A percentile compares a stretch with the other conserved stretches of the same genome.
phyloP scores from a whole-genome alignment of 2,888 invertebrate genomes.

The Plemyria rubiginata region DNA sequence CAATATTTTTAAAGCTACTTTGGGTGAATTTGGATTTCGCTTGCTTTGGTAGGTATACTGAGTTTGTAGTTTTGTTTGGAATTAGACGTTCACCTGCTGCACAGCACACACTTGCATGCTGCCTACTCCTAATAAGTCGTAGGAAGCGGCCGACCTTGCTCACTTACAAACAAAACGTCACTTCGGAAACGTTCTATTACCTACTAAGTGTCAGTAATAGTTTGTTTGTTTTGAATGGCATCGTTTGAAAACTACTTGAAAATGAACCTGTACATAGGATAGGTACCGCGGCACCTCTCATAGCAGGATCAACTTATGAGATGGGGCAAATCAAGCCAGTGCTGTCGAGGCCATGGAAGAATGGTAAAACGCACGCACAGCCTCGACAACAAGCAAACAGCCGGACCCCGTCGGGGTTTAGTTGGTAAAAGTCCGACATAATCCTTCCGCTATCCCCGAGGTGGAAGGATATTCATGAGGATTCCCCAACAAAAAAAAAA shows the following conservation, averaged over 20 bases:
- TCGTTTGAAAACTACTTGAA: neutral
- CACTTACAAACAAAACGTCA: slow-evolving; percentile 26
- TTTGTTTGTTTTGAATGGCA: slow-evolving; percentile 8
- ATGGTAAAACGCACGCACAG: too few relatives aligned
- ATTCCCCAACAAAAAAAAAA: too few relatives aligned
- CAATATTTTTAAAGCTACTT: neutral
- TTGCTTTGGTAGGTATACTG: neutral
- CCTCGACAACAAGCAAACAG: too few relatives aligned
- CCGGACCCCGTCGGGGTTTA: too few relatives aligned
- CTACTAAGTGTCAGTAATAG: slow-evolving; percentile 1
- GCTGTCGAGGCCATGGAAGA: too few relatives aligned
- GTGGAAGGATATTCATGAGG: too few relatives aligned
- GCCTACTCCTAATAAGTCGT: slow-evolving; percentile 54
- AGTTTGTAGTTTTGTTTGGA: slow-evolving; percentile 7
- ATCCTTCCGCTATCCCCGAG: too few relatives aligned
- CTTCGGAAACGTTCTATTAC: slow-evolving; percentile 29
- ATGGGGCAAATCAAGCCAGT: too few relatives aligned
- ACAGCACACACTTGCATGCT: slow-evolving; percentile 51
- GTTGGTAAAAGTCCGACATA: too few relatives aligned
- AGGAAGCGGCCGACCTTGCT: slow-evolving; percentile 73
- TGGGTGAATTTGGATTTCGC: neutral
- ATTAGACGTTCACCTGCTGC: slow-evolving; percentile 57
- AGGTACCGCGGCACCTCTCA: too few relatives aligned
- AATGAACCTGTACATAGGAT: too few relatives aligned
- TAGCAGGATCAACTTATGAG: too few relatives aligned